Conservation (phyloP, 2,797 vertebrate genomes). For the Acrossocheilus fasciatus region DNA sequence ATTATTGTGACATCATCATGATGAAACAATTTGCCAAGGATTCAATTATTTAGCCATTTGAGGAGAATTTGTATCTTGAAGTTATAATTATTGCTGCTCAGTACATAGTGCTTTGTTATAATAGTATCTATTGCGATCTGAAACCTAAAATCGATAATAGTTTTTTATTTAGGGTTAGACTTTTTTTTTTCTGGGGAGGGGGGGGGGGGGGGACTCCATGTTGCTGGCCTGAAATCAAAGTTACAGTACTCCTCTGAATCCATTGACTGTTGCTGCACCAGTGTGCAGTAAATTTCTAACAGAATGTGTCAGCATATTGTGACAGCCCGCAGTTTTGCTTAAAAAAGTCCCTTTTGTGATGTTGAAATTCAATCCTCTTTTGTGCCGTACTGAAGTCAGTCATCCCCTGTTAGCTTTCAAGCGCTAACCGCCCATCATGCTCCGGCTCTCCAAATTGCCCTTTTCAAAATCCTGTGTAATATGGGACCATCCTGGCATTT, state of each 20-base stretch:
- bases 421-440: conserved; percentile 64
- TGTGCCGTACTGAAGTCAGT: conserved; percentile 23
- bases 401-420: conserved; percentile 44
- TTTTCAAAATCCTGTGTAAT: conserved; percentile 71
- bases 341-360: conserved; percentile 33
- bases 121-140: neutral
- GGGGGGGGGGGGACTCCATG: neutral
- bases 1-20: conserved; percentile 24
- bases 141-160: neutral
- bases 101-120: conserved; percentile 11
- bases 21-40: conserved; percentile 20
- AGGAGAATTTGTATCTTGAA: conserved; percentile 9
- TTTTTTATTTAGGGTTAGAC: neutral
- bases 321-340: neutral
- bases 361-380: conserved; percentile 43
- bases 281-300: neutral
- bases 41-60: conserved; percentile 11
- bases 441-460: conserved; percentile 64
- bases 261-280: neutral
- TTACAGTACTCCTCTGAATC: neutral
- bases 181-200: too few relatives aligned
- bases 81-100: conserved; percentile 9
- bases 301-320: conserved; percentile 5
- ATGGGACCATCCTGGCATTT: conserved; percentile 67
- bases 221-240: neutral